Evolutionary conservation across 2,888 invertebrate species (phyloP), one percentile per base, ranked within the genome.

Genomic region (Volucella bombylans): DNA sequence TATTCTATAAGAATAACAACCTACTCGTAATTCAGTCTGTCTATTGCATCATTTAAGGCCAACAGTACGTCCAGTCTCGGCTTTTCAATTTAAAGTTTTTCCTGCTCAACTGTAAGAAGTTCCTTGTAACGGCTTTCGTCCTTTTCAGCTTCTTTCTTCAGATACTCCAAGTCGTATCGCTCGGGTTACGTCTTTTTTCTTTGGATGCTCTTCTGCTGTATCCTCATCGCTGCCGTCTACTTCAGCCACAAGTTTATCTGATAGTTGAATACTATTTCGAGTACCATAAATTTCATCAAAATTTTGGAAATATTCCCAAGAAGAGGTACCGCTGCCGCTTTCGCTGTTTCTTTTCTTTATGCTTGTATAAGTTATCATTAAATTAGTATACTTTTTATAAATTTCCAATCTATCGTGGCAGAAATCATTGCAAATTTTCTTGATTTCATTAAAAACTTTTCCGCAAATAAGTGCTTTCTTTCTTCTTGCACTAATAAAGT

Each of bases 281-380:
- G 47, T 47, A n/a, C 47, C 47, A 54, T 18, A 54, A 4, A 54
- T 3, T 14, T 54, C 54, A 54, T 54, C 4, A 54, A 54, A 54
- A 12, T 31, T n/a, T 54, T 54, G 8, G 54, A 18, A 54, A 54
- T 14, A 54, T 18, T 18, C 54, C 54, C 54, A 54, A 18, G 31
- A 54, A 54, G 23, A 54, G 18, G 54, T 18, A 54, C 18, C 54
- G 18, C 54, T 54, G 54, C 54, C 54, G 15, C 54, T 54, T 54
- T 54, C 54, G 4, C 23, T 54, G 23, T 54, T 54, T 31, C 54
- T 54, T n/a, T 14, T 15, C 31, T 54, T 54, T 54, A 54, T 54
- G 14, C 54, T 54, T 18, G 14, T 54, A 4, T 54, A 54, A 8
- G 54, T 54, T 8, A 54, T 54, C 54, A n/a, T n/a, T n/a, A n/a